Evolutionary conservation across 1,140 invertebrate genomes (phyloP), one percentile per base, ranked within the genome.

Genomic region (Drosophila hydei): DNA sequence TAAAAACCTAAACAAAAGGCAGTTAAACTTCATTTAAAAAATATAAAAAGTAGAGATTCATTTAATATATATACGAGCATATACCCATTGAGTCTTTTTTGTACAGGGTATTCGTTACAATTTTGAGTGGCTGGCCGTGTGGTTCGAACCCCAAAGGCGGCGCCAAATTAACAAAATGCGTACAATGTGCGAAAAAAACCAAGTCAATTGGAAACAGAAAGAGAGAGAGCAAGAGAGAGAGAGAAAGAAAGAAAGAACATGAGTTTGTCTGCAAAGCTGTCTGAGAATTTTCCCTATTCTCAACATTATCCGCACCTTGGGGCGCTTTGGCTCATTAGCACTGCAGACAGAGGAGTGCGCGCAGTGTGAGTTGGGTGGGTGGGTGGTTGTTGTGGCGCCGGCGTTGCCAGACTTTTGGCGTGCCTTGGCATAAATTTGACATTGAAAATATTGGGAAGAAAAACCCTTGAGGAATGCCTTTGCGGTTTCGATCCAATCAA

Each of bases 271-370:
- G 70, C 60, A 52, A 48, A 62, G 59, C 76, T 70, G 76, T 75
- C 77, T 80, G 70, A 75, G 72, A 68, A 84, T 83, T 83, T 79
- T 71, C 71, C 33, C 23, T 51, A 51, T 51, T 51, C 27, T 14
- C 48, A 56, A 61, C 25, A 18, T 59, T 62, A 52, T 62, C 61
- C 71, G 78, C 87, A 90, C 81, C 88, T 90, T 90, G 67, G 70
- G 87, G 87, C 87, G 75, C 58, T 90, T 90, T 90, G 88, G 78
- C 87, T 90, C 87, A 90, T 90, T 90, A 90, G 87, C 87, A 77
- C 40, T 25, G 25, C 48, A 23, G 52, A 42, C 38, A 42, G 38
- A 8, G 0, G n/a, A 16, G 14, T 6, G 38, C n/a, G 38, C 38
- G 38, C 7, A 3, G 33, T 3, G 11, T 0, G 33, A 0, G 33